Evolutionary conservation across 2,113 vertebrate genomes (phyloP), one percentile per base, ranked within the genome.

Genomic region (Silurus glanis): DNA sequence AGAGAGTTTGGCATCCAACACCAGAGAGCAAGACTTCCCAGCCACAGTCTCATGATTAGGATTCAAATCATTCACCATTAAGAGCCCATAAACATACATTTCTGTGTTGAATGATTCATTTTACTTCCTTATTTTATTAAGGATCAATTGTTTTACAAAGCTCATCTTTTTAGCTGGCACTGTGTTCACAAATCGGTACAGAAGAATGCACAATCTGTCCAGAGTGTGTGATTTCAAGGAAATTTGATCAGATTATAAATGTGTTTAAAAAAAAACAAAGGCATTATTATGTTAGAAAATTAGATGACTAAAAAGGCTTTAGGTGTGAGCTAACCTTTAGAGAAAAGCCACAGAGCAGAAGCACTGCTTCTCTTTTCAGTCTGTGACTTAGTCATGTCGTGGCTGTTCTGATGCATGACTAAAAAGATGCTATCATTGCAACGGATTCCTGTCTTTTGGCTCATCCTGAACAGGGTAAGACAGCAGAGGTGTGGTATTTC

Each of bases 401-500:
- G 6, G 78, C 45, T 82, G 45, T 66, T n/a, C 45, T 66, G 28
- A 62, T 6, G 5, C 28, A 74, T 74, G 64, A 76, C 80, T 51
- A 83, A 88, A 49, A 64, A 58, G 83, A 87, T 79, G 61, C 71
- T 66, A 86, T 85, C 86, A 86, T 58, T 58, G 76, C 66, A 21
- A 84, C 25, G 58, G 21, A 17, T 19, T 55, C 66, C 25, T 91
- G 89, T 85, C 21, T 86, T 90, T 89, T 55, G 51, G 53, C 83
- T 85, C 74, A 72, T 85, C 85, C 58, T 76, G 80, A 56, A 51
- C 85, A 55, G 12, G 88, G 91, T 90, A 90, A 89, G 88, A 90
- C 61, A 88, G 62, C 90, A 91, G 83, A 90, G 90, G 88, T 28
- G 89, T 89, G 78, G 86, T 59, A 86, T 87, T 87, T 87, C 86